These are phyloP conservation scores for Pitta sordida DNA, from an alignment of 2,113 vertebrate species.

Conservation along the genomic window DNA sequence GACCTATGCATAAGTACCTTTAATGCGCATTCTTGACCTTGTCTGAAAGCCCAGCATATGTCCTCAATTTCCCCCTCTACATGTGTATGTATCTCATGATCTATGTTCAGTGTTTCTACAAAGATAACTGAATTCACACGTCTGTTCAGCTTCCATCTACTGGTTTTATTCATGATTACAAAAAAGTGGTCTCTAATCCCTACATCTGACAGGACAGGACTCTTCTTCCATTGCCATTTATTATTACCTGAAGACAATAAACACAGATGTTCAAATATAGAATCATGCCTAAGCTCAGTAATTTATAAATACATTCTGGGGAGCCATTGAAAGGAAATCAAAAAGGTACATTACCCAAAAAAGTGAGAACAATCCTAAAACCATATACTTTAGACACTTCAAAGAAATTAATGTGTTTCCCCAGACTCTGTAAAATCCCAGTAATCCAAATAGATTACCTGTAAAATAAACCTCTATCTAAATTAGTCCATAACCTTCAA, in stretches of 20 bases:
- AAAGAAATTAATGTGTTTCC: slow-evolving; percentile 24
- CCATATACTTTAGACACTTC: background rate
- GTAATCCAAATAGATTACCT: slow-evolving; percentile 43
- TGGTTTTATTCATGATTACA: background rate
- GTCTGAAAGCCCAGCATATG: background rate
- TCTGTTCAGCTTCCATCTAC: background rate
- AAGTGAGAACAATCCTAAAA: background rate
- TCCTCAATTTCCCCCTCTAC: background rate
- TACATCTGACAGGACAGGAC: background rate
- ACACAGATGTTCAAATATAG: background rate
- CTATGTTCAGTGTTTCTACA: background rate
- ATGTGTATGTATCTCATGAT: background rate
- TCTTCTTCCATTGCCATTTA: background rate
- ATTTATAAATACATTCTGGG: background rate
- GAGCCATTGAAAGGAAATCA: background rate
- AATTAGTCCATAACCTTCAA: slow-evolving; percentile 29
- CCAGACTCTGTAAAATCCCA: slow-evolving; percentile 3
- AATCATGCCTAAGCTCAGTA: background rate
- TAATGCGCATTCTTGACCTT: background rate
- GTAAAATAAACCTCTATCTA: slow-evolving; percentile 51
- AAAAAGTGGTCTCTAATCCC: background rate
- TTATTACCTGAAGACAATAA: background rate
- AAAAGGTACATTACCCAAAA: background rate
- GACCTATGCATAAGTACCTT: background rate
- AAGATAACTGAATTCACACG: background rate